Conservation (phyloP, 2,113 vertebrate genomes). For the Myotis yumanensis region DNA sequence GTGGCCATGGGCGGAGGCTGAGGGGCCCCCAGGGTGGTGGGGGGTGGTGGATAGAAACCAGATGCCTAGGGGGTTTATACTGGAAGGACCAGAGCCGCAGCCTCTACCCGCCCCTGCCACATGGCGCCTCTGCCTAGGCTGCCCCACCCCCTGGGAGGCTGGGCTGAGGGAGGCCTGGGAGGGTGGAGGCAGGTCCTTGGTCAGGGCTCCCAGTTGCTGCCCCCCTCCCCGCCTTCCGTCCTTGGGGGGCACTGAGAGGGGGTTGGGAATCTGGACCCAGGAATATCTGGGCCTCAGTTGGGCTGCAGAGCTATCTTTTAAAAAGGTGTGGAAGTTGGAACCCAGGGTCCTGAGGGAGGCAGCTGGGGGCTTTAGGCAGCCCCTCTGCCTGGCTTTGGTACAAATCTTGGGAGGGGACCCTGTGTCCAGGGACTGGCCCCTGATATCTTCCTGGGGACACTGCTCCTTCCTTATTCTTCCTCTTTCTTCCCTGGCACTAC, state of each 20-base stretch:
- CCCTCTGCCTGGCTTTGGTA: background rate
- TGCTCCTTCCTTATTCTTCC: background rate
- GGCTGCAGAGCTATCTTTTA: conserved; percentile 14
- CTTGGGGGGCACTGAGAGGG: conserved; percentile 44
- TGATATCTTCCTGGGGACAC: background rate
- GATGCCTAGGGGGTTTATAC: conserved; percentile 82
- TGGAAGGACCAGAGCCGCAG: conserved; percentile 81
- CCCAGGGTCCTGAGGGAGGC: background rate
- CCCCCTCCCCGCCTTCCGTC: conserved; percentile 25
- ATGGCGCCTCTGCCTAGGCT: conserved; percentile 77
- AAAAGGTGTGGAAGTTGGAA: background rate
- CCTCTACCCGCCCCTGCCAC: conserved; percentile 79
- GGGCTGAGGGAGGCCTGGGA: conserved; percentile 74
- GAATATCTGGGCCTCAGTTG: background rate
- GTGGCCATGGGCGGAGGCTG: conserved; percentile 81
- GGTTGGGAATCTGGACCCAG: background rate
- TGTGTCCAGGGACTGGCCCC: background rate
- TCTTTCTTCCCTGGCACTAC: background rate
- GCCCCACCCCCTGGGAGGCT: conserved; percentile 80
- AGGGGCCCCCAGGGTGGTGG: conserved; percentile 79
- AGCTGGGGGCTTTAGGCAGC: background rate
- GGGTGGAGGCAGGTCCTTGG: conserved; percentile 74
- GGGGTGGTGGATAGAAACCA: conserved; percentile 80
- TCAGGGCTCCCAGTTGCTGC: conserved; percentile 64
- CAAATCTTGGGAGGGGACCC: background rate